Conservation (phyloP, 2,888 invertebrate genomes). For the Furcula furcula region DNA sequence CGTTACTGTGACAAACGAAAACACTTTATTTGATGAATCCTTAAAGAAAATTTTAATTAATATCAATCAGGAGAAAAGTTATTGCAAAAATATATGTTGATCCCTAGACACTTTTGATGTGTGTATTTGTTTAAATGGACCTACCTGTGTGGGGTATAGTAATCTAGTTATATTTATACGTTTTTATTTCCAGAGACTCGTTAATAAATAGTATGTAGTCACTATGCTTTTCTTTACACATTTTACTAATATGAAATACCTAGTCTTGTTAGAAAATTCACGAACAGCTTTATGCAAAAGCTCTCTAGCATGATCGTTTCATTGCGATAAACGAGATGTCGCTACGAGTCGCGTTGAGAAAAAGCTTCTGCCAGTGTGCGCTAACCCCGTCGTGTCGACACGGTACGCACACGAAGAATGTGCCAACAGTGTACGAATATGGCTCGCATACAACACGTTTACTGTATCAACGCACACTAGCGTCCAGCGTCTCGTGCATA, state of each 20-base stretch:
- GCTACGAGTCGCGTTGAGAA: slow-evolving; percentile 52
- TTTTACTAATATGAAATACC: neutral
- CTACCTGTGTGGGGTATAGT: too few relatives aligned
- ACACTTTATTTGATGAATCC: too few relatives aligned
- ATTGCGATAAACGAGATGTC: slow-evolving; percentile 57
- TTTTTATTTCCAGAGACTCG: too few relatives aligned
- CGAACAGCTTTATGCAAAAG: slow-evolving; percentile 44
- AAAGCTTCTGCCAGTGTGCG: slow-evolving; percentile 48
- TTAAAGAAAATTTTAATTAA: too few relatives aligned
- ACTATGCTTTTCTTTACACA: too few relatives aligned
- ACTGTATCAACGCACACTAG: slow-evolving; percentile 27
- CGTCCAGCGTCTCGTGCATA: slow-evolving; percentile 23
- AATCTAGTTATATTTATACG: too few relatives aligned
- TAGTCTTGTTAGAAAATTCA: slow-evolving; percentile 29
- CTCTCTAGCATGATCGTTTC: slow-evolving; percentile 40
- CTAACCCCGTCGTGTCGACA: slow-evolving; percentile 35
- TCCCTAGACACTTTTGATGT: too few relatives aligned
- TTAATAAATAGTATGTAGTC: too few relatives aligned
- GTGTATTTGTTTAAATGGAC: too few relatives aligned
- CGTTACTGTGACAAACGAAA: too few relatives aligned
- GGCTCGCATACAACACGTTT: slow-evolving; percentile 33
- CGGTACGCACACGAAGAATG: slow-evolving; percentile 32
- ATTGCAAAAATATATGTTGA: too few relatives aligned
- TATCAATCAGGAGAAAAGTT: too few relatives aligned
- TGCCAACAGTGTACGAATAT: slow-evolving; percentile 32